A percentile compares a stretch with the other conserved stretches of the same genome.
phyloP scores from a whole-genome alignment of 2,797 vertebrate species.

The Lepidocolaptes lacrymiger region DNA sequence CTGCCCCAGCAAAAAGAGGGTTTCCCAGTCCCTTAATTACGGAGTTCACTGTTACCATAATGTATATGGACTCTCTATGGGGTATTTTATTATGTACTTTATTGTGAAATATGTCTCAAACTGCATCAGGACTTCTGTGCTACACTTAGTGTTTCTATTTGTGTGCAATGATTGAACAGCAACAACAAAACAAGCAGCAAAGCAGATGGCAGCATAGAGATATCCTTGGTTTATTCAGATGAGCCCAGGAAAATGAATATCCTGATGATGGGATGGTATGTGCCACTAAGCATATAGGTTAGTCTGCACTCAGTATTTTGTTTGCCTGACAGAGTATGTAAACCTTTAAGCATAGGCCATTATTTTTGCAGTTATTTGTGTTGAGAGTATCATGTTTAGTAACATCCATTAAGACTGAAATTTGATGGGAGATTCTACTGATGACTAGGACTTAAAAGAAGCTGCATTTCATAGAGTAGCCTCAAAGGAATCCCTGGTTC shows the following conservation, averaged over 20 bases:
- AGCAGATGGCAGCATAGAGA: constrained; percentile 40
- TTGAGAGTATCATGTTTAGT: neutral
- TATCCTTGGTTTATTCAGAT: constrained; percentile 22
- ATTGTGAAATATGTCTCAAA: neutral
- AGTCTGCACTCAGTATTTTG: constrained; percentile 32
- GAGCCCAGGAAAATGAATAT: constrained; percentile 25
- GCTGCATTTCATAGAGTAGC: neutral
- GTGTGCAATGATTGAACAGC: neutral
- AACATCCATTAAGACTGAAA: neutral
- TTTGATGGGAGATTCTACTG: neutral
- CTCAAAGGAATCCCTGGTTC: neutral
- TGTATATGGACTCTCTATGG: neutral
- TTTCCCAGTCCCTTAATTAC: neutral
- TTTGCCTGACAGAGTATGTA: constrained; percentile 1
- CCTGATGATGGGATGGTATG: neutral
- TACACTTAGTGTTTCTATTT: constrained; percentile 1
- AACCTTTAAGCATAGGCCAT: neutral
- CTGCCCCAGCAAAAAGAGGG: neutral
- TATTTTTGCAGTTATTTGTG: neutral
- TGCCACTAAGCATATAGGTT: constrained; percentile 37
- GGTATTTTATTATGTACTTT: neutral
- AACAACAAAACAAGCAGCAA: constrained; percentile 38
- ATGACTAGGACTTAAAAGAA: neutral
- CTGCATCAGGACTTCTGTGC: neutral
- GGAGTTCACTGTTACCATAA: neutral